phyloP scores from a whole-genome alignment of 2,113 vertebrate genomes.

The Pseudorasbora parva region DNA sequence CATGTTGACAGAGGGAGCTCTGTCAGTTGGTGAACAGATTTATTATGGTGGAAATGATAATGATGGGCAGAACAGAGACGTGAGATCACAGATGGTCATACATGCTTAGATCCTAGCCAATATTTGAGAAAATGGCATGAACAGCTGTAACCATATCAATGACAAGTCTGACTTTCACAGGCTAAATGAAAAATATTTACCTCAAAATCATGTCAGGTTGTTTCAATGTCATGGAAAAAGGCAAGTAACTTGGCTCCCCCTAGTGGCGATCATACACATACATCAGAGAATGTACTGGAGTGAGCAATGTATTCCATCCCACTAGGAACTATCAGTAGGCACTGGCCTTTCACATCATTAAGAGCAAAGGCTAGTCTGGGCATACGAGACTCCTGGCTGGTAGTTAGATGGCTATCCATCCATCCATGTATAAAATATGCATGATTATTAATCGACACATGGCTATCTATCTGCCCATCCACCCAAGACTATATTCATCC shows the following conservation, averaged over 20 bases:
- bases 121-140: neutral
- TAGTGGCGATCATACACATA: constrained; percentile 6
- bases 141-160: neutral
- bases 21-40: neutral
- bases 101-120: neutral
- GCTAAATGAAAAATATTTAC: neutral
- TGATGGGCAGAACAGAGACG: neutral
- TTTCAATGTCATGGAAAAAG: neutral
- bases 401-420: too few relatives aligned
- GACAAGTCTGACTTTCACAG: neutral
- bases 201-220: neutral
- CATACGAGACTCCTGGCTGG: too few relatives aligned
- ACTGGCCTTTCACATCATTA: neutral
- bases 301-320: neutral
- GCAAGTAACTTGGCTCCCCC: constrained; percentile 36
- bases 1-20: neutral
- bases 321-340: neutral
- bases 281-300: neutral
- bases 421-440: too few relatives aligned
- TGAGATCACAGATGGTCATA: neutral
- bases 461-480: neutral
- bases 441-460: too few relatives aligned
- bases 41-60: neutral
- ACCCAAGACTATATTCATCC: neutral
- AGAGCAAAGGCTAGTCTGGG: too few relatives aligned